Conservation (phyloP, 2,797 vertebrate species). For the Centroberyx gerrardi region DNA sequence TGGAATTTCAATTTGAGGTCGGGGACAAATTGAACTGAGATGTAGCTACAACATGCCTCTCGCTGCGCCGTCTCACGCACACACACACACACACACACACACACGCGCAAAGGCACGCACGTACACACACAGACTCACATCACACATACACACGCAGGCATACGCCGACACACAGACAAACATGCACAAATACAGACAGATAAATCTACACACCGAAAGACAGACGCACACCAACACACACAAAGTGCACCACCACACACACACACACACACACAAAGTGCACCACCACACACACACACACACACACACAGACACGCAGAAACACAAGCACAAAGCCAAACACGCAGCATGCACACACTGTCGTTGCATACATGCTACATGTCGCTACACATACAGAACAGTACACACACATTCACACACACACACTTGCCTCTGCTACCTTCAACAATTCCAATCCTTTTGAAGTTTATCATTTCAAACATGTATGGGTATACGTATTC, state of each 20-base stretch:
- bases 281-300: background rate
- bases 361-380: background rate
- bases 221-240: slow-evolving; percentile 19
- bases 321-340: slow-evolving; percentile 13
- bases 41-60: slow-evolving; percentile 84
- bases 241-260: background rate
- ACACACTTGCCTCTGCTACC: background rate
- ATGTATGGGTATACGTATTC: background rate
- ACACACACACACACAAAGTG: background rate
- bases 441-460: slow-evolving; percentile 13
- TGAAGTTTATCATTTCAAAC: slow-evolving; percentile 16
- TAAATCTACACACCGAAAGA: slow-evolving; percentile 1
- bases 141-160: slow-evolving; percentile 27
- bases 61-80: slow-evolving; percentile 40
- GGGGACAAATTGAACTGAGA: slow-evolving; percentile 85
- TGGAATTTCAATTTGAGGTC: slow-evolving; percentile 87
- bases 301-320: background rate
- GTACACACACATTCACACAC: background rate
- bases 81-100: slow-evolving; percentile 14
- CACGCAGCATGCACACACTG: slow-evolving; percentile 2
- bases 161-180: slow-evolving; percentile 9
- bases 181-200: slow-evolving; percentile 27
- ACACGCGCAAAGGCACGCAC: background rate
- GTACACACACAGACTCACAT: slow-evolving; percentile 20
- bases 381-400: background rate